Conservation (phyloP, 2,888 invertebrate genomes). For the Loripinus fragilis region DNA sequence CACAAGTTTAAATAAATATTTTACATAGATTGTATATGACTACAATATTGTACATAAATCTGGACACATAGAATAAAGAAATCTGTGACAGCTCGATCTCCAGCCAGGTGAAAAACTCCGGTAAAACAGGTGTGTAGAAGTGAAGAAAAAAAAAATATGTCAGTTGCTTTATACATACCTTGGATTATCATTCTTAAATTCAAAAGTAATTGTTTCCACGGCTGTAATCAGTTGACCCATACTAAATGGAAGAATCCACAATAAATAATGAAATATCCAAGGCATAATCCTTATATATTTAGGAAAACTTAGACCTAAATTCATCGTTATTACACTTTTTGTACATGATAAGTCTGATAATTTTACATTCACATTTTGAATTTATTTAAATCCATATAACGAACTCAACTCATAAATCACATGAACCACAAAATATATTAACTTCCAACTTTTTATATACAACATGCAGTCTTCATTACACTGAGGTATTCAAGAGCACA, state of each 20-base stretch:
- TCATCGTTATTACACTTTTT: background rate
- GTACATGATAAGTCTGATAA: background rate
- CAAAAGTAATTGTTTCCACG: slow-evolving; percentile 6
- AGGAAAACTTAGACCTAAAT: slow-evolving; percentile 8
- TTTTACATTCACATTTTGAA: slow-evolving; percentile 6
- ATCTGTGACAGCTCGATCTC: too few relatives aligned
- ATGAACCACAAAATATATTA: background rate
- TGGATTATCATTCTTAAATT: background rate
- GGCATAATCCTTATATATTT: background rate
- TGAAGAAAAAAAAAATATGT: background rate
- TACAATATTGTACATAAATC: too few relatives aligned
- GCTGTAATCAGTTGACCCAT: slow-evolving; percentile 2
- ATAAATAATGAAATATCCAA: slow-evolving; percentile 16
- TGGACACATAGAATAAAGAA: too few relatives aligned
- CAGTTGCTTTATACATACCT: background rate
- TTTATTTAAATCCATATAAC: background rate
- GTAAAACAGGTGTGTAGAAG: background rate
- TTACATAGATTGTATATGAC: too few relatives aligned
- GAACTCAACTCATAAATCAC: background rate
- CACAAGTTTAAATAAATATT: too few relatives aligned
- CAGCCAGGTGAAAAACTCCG: too few relatives aligned
- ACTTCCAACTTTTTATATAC: slow-evolving; percentile 9
- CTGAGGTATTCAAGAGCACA: slow-evolving; percentile 10
- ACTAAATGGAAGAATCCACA: slow-evolving; percentile 6
- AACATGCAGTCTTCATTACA: background rate